Evolutionary conservation across 2,113 vertebrate genomes (phyloP).

Genomic region (Macroglossus sobrinus): DNA sequence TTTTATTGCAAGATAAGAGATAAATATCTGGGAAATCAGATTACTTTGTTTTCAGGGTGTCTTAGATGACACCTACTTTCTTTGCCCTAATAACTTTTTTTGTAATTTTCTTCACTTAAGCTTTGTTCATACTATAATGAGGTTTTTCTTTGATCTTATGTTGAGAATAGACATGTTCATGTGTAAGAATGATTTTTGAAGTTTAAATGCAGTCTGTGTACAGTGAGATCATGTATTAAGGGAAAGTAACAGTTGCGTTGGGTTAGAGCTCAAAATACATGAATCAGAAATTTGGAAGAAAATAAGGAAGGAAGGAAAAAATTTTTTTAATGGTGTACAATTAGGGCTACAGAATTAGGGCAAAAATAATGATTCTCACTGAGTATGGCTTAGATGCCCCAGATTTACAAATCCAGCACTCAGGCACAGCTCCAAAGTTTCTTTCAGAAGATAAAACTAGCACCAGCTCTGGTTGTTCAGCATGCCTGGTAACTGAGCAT

Average conservation of each 20-base stretch:
- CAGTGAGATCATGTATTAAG: background rate
- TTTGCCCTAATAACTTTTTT: constrained; percentile 28
- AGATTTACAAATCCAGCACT: constrained; percentile 7
- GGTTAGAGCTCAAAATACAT: background rate
- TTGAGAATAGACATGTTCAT: background rate
- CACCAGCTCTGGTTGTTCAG: background rate
- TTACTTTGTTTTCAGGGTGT: constrained; percentile 3
- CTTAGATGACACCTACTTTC: background rate
- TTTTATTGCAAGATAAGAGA: constrained; percentile 35
- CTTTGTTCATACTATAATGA: constrained; percentile 1
- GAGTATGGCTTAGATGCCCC: background rate
- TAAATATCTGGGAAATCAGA: background rate
- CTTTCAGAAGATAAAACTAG: constrained; percentile 19
- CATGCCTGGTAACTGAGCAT: background rate
- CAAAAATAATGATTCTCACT: background rate
- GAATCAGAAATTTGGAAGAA: constrained; percentile 20
- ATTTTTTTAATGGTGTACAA: background rate
- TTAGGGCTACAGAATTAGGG: constrained; percentile 8
- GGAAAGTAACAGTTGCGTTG: background rate
- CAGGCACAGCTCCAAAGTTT: background rate
- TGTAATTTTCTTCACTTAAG: constrained; percentile 12
- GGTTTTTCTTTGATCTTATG: background rate
- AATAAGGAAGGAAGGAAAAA: background rate
- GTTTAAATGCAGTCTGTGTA: background rate
- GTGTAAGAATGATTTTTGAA: constrained; percentile 5